phyloP scores from a whole-genome alignment of 2,797 vertebrate species.

The Myotis vivesi region DNA sequence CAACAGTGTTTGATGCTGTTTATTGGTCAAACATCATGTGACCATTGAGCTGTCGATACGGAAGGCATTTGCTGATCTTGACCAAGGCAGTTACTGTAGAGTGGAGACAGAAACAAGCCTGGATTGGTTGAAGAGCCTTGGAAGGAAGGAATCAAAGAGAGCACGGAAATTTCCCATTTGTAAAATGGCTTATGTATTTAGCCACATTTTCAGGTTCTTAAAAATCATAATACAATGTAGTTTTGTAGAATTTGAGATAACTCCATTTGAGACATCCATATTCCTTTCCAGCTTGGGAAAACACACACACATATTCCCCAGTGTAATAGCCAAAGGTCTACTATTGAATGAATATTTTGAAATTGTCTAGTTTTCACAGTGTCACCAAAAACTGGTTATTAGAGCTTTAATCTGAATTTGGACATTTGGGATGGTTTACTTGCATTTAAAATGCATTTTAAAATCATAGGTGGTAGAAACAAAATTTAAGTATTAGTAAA shows the following conservation, averaged over 20 bases:
- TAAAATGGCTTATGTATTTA: not conserved
- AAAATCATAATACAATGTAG: not conserved
- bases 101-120: not conserved
- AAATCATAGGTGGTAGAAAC: not conserved
- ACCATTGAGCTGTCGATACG: not conserved
- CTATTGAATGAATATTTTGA: not conserved
- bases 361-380: not conserved
- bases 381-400: not conserved
- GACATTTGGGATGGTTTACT: not conserved
- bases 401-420: not conserved
- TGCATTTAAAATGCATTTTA: not conserved
- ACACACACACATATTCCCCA: not conserved
- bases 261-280: not conserved
- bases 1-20: not conserved
- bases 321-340: not conserved
- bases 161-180: not conserved
- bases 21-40: not conserved
- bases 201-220: not conserved
- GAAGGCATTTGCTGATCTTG: not conserved
- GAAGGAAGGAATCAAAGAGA: not conserved
- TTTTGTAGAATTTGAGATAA: not conserved
- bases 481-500: not conserved
- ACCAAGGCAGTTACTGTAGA: not conserved
- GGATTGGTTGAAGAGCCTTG: not conserved
- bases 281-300: not conserved